Conservation (phyloP, 2,888 invertebrate genomes). For the Melanotus villosus region DNA sequence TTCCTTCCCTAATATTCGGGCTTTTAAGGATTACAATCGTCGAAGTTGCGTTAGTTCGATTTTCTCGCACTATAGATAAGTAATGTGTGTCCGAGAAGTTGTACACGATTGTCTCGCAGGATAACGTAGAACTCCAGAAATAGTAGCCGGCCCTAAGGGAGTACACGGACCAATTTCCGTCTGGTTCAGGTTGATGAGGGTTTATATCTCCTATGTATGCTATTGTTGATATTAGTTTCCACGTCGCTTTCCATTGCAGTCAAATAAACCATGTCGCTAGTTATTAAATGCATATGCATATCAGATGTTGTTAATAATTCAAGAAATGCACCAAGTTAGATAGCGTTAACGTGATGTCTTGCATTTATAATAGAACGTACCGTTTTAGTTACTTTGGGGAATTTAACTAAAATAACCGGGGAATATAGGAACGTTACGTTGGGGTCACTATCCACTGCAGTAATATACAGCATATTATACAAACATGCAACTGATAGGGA, state of each 20-base stretch:
- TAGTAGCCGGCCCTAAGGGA: constrained; percentile 44
- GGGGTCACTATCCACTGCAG: not conserved
- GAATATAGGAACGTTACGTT: not conserved
- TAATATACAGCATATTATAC: not conserved
- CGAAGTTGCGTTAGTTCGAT: constrained; percentile 21
- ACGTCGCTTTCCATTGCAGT: constrained; percentile 22
- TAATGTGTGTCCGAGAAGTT: constrained; percentile 35
- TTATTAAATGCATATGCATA: not conserved
- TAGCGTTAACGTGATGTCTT: not conserved
- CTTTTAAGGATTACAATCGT: not conserved
- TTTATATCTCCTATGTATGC: constrained; percentile 46
- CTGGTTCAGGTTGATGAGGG: constrained; percentile 50
- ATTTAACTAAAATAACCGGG: not conserved
- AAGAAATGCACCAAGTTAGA: not conserved
- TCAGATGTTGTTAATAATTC: not conserved
- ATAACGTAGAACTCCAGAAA: constrained; percentile 39
- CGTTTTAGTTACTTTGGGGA: not conserved
- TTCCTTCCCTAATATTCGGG: too few species aligned
- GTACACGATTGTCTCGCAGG: constrained; percentile 40
- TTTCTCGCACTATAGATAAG: constrained; percentile 33
- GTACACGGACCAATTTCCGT: constrained; percentile 50
- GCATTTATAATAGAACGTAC: not conserved
- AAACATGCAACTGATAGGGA: constrained; percentile 17
- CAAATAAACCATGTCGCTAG: not conserved
- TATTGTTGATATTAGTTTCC: constrained; percentile 46